Evolutionary conservation across 2,113 vertebrate genomes (phyloP), one percentile per base, ranked within the genome.

Genomic region (Nanorana parkeri): DNA sequence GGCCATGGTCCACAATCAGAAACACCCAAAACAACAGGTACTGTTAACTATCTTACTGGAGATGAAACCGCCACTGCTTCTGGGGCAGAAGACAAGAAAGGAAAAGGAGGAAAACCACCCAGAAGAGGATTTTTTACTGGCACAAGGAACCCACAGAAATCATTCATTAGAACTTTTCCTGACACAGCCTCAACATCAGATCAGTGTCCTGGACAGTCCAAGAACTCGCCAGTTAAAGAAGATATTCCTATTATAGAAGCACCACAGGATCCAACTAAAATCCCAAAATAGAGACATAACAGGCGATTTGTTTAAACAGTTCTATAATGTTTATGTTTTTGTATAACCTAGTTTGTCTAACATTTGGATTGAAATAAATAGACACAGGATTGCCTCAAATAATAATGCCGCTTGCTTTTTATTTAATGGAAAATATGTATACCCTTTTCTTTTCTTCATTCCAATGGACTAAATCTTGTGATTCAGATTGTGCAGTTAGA

Each of bases 111-210:
- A 68, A 36, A 58, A 56, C 28, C 24, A 41, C 65, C 21, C n/a
- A 67, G 13, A 32, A 36, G 20, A 16, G 28, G 26, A n/a, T 3
- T 36, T 36, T 36, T 36, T 36, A 3, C 6, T 4, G 32, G 41
- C 41, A 47, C 58, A 7, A 20, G 29, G 13, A 47, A 24, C 19
- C 66, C 54, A 41, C 55, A 26, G 21, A 55, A 60, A 68, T 36
- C 77, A 79, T 68, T 68, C 26, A 68, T 79, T 36, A 52, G 5
- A 8, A 61, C 68, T 58, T 75, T 82, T 63, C 80, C 80, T 51
- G 71, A 66, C 13, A 55, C 47, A 21, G 61, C 63, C 20, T 74
- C 80, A 32, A 58, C 29, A 67, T 82, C 80, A 28, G 71, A 74
- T 19, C 69, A 75, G 56, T 82, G 80, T 19, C 80, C 80, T 20